phyloP scores from a whole-genome alignment of 2,888 invertebrate species.

The Leptinotarsa tumamoca region DNA sequence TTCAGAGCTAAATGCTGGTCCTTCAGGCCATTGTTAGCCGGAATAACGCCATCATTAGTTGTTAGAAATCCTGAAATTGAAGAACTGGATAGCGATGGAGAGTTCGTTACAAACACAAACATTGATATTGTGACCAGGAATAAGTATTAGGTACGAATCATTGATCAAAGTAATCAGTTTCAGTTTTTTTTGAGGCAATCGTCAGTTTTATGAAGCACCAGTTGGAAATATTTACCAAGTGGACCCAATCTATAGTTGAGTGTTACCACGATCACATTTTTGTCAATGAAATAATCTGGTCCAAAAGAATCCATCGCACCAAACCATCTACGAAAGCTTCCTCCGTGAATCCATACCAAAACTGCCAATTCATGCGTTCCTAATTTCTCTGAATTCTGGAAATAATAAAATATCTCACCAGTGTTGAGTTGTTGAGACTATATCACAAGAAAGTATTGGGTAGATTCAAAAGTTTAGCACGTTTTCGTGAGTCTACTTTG shows the following conservation, averaged over 20 bases:
- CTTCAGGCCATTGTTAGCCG: not conserved
- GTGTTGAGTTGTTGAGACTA: too few relatives aligned
- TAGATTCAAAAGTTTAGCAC: too few relatives aligned
- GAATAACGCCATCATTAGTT: not conserved
- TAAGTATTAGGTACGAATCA: too few relatives aligned
- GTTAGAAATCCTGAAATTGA: not conserved
- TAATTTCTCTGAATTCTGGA: not conserved
- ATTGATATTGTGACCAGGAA: too few relatives aligned
- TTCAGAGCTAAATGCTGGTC: not conserved
- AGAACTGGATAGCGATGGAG: not conserved
- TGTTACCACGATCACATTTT: constrained; percentile 42
- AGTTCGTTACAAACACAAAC: too few relatives aligned
- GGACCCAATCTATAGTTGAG: constrained; percentile 45
- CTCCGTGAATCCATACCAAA: constrained; percentile 53
- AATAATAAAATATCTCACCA: not conserved
- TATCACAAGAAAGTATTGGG: too few relatives aligned
- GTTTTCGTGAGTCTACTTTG: too few relatives aligned
- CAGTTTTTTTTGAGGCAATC: too few relatives aligned
- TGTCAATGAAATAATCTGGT: constrained; percentile 43
- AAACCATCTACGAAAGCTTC: constrained; percentile 44
- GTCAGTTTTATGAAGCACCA: too few relatives aligned
- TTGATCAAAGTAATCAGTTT: too few relatives aligned
- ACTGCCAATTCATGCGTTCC: constrained; percentile 40
- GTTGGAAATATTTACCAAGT: constrained; percentile 33
- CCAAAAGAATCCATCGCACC: constrained; percentile 38